Evolutionary conservation across 92 coral and sea anemone species (phyloP).

Genomic region (Zoanthus sociatus): DNA sequence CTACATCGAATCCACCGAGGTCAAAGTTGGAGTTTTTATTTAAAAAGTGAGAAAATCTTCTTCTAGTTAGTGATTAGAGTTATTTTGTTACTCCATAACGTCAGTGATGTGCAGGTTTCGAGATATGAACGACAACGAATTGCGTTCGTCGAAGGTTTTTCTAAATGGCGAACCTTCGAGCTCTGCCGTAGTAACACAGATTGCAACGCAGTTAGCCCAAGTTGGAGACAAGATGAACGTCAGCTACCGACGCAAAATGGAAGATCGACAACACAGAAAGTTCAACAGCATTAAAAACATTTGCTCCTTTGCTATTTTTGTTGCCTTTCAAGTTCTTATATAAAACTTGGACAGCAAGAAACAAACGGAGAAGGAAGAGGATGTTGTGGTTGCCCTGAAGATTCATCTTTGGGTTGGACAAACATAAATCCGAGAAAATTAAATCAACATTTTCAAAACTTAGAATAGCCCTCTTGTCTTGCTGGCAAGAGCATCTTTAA

Average conservation of each 20-base stretch:
- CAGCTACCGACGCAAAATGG: slow-evolving; percentile 69
- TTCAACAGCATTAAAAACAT: slow-evolving; percentile 68
- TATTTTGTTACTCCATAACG: not conserved
- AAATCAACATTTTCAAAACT: slow-evolving; percentile 30
- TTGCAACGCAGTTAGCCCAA: slow-evolving; percentile 86
- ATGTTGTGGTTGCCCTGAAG: not conserved
- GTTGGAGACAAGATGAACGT: slow-evolving; percentile 86
- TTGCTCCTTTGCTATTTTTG: slow-evolving; percentile 75
- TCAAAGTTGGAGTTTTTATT: not conserved
- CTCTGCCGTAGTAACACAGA: slow-evolving; percentile 71
- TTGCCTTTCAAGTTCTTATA: slow-evolving; percentile 72
- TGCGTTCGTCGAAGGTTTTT: slow-evolving; percentile 48
- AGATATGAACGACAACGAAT: slow-evolving; percentile 48
- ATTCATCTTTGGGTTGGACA: slow-evolving; percentile 30
- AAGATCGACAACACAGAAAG: slow-evolving; percentile 62
- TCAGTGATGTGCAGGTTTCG: slow-evolving; percentile 73
- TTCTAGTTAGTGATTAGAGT: not conserved
- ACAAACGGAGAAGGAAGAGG: not conserved
- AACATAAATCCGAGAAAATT: slow-evolving; percentile 3
- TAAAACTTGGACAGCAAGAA: slow-evolving; percentile 17
- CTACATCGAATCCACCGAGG: not conserved
- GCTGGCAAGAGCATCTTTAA: slow-evolving; percentile 25
- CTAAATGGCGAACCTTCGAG: slow-evolving; percentile 64
- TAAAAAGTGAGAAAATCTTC: not conserved
- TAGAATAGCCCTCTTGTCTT: slow-evolving; percentile 39